These are phyloP conservation scores for Callipepla californica DNA, from an alignment of 2,113 vertebrate species.

Conservation along the genomic window DNA sequence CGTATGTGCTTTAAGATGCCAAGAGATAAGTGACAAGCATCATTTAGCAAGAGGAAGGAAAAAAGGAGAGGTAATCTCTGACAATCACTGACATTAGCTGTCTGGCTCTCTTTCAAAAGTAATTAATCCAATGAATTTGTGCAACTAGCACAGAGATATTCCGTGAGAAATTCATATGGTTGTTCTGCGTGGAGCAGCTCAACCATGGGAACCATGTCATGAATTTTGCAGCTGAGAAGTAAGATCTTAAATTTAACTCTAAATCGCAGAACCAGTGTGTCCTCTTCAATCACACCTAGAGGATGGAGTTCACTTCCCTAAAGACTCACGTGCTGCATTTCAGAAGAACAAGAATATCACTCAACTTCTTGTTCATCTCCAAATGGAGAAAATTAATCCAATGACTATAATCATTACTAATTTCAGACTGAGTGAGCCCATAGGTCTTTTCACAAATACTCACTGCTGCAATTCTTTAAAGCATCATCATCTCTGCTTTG, in stretches of 20 bases:
- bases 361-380: constrained; percentile 12
- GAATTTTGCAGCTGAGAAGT: not conserved
- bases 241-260: constrained; percentile 23
- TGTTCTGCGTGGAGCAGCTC: not conserved
- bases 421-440: constrained; percentile 23
- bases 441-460: not conserved
- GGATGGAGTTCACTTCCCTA: not conserved
- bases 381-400: constrained; percentile 34
- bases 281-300: constrained; percentile 43
- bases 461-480: not conserved
- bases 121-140: not conserved
- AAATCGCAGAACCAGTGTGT: not conserved
- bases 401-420: constrained; percentile 23
- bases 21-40: not conserved
- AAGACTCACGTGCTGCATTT: constrained; percentile 13
- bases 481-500: not conserved
- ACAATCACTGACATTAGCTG: not conserved
- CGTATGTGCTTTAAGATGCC: not conserved
- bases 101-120: not conserved
- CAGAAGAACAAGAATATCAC: constrained; percentile 26
- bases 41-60: not conserved
- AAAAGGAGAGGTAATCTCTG: not conserved
- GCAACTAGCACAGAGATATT: not conserved
- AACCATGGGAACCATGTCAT: not conserved
- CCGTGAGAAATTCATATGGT: not conserved